Base-by-base conservation (phyloP, 1,140 invertebrate genomes). In the Mercenaria mercenaria region DNA sequence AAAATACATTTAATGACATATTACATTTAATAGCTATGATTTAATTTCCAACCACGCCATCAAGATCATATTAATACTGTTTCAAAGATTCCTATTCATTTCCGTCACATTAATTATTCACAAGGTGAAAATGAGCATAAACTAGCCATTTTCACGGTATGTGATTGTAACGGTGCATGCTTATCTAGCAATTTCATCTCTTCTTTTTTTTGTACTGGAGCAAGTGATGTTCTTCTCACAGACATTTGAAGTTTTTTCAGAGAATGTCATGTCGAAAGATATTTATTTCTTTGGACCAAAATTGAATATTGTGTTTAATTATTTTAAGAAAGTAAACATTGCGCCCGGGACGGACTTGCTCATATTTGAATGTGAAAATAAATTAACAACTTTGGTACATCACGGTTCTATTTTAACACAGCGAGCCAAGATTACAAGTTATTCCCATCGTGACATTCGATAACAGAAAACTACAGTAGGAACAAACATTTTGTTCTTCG, bases 101-200 rank as follows among this genome's bases (percentile, higher is more conserved):
- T 87, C 85, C 85, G 64, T 6, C 23, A 3, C 56, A 88, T 88
- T 88, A 88, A 88, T 88, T 52, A 88, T 88, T 88, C 61, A 88
- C 37, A 39, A 67, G 52, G 61, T 37, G 39, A 47, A 72, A 67
- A 52, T 39, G 64, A 69, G 18, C 43, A 41, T 84, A 84, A 72
- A 84, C 13, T n/a, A 41, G 67, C 64, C 26, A 69, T 85, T 85
- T 85, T 85, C 83, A 74, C 67, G 83, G 29, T 26, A n/a, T 72
- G 43, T 50, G 61, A 39, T 72, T 56, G 76, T 85, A 32, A 74
- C 83, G 47, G 32, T 59, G 47, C 47, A 1, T 15, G 29, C 26
- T 39, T 39, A 72, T 39, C 34, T 39, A 8, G 59, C 1, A n/a
- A 29, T 64, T 37, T 72, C 37, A 72, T 72, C 37, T 72, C 13